phyloP scores from a whole-genome alignment of 2,113 vertebrate genomes.

The Sphaerodactylus townsendi region DNA sequence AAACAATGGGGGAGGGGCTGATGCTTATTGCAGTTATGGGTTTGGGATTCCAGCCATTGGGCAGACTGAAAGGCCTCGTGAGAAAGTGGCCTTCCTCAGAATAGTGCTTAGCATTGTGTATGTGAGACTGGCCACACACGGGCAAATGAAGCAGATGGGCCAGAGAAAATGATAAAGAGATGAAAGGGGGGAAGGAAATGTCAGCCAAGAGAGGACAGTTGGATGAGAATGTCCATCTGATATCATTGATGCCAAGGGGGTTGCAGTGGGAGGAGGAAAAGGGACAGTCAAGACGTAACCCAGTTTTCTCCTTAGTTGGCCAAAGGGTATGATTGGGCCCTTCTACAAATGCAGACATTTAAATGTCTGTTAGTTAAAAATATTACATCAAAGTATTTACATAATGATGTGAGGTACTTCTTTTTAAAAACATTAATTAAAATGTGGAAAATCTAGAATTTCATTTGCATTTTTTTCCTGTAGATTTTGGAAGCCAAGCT shows the following conservation, averaged over 20 bases:
- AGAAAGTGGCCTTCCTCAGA: not conserved
- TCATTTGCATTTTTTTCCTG: conserved; percentile 4
- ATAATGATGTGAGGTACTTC: not conserved
- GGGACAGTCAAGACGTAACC: not conserved
- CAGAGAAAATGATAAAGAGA: not conserved
- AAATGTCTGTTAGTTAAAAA: not conserved
- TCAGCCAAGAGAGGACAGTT: not conserved
- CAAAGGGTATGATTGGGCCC: not conserved
- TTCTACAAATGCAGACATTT: not conserved
- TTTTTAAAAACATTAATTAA: conserved; percentile 4
- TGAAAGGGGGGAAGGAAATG: not conserved
- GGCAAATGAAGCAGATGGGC: not conserved
- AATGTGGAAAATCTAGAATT: conserved; percentile 18
- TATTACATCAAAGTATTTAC: not conserved
- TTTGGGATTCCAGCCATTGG: not conserved
- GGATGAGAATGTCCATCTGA: not conserved
- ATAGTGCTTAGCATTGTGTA: too few relatives aligned
- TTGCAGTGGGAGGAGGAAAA: not conserved
- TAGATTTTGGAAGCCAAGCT: conserved; percentile 95
- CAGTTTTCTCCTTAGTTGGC: not conserved
- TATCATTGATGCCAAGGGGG: not conserved
- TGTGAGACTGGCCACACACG: not conserved
- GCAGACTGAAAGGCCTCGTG: not conserved
- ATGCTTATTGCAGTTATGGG: not conserved
- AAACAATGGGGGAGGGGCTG: not conserved